Evolutionary conservation across 2,888 invertebrate genomes (phyloP).

Genomic region (Cheilosia soror): DNA sequence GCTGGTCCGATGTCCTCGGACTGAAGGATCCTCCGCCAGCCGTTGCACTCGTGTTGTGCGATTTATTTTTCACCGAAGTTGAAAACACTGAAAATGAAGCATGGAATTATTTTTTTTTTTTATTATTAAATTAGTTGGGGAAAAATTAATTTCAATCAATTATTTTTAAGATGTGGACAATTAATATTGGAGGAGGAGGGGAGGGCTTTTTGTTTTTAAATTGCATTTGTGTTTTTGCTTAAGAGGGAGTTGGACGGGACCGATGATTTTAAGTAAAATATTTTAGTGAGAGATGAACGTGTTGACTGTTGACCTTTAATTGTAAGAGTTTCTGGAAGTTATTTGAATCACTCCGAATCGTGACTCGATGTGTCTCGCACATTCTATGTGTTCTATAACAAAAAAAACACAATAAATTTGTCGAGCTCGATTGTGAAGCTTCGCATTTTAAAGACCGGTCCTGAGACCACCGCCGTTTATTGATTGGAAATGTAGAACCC

Average conservation of each 20-base stretch:
- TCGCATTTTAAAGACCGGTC: too few relatives aligned
- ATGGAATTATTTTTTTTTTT: conserved; percentile 43
- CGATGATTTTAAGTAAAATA: too few relatives aligned
- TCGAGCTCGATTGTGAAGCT: too few relatives aligned
- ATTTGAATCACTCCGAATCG: too few relatives aligned
- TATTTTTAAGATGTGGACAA: conserved; percentile 49
- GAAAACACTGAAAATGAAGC: conserved; percentile 76
- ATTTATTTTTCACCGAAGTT: conserved; percentile 73
- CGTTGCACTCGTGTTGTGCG: conserved; percentile 56
- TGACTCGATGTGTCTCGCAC: too few relatives aligned
- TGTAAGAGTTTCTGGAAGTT: too few relatives aligned
- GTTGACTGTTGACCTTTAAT: too few relatives aligned
- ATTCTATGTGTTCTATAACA: too few relatives aligned
- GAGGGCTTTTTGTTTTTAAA: neutral
- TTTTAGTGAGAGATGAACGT: too few relatives aligned
- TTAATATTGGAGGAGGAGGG: conserved; percentile 36
- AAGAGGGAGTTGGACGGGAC: neutral
- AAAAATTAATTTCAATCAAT: conserved; percentile 58
- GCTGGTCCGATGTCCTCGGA: conserved; percentile 57
- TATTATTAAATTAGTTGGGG: conserved; percentile 57
- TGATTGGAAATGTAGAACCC: too few relatives aligned
- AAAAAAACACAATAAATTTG: too few relatives aligned
- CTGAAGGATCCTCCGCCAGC: conserved; percentile 43
- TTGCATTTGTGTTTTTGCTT: conserved; percentile 5
- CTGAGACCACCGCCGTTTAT: too few relatives aligned